Evolutionary conservation across 2,113 vertebrate genomes (phyloP).

Genomic region (Ochotona princeps): DNA sequence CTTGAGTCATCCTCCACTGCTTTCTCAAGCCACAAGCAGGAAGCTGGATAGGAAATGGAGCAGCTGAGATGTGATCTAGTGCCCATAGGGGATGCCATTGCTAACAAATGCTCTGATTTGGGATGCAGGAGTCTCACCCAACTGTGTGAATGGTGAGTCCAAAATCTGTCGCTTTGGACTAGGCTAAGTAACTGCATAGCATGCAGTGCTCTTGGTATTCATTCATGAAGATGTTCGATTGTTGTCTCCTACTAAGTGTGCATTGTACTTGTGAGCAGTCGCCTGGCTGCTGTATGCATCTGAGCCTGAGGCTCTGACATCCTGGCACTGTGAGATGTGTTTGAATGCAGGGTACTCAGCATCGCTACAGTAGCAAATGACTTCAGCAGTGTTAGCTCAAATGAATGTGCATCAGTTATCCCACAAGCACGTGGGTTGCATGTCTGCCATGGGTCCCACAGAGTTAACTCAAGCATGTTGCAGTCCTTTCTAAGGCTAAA

Average conservation of each 20-base stretch:
- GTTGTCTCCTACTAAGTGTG: not conserved
- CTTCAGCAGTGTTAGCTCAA: rapidly evolving
- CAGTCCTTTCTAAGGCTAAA: not conserved
- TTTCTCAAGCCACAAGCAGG: no score
- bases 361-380: not conserved
- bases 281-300: not conserved
- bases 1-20: no score
- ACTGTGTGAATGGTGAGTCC: no score
- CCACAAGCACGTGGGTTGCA: rapidly evolving
- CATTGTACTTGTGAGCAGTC: rapidly evolving
- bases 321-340: rapidly evolving
- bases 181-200: not conserved
- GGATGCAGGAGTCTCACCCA: no score
- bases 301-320: not conserved
- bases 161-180: not conserved
- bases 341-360: not conserved
- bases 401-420: no score
- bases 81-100: no score
- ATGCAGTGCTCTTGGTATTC: not conserved
- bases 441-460: not conserved
- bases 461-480: no score
- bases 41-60: no score
- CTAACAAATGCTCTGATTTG: no score
- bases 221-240: not conserved
- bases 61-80: no score